These are phyloP conservation scores for Mormyrus proboscirostris DNA, from an alignment of 2,797 vertebrate species.

Conservation along the genomic window DNA sequence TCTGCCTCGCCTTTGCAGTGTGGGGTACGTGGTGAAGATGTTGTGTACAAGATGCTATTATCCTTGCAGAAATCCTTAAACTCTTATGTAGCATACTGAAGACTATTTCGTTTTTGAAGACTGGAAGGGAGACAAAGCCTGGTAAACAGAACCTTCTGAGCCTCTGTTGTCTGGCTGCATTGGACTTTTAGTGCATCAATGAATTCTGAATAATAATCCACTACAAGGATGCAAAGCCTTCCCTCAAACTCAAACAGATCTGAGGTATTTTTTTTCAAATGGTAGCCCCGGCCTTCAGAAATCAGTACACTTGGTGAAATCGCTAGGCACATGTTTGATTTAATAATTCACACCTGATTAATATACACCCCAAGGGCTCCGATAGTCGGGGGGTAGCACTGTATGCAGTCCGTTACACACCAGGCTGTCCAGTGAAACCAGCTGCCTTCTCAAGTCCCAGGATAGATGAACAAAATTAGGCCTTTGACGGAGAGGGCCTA, in stretches of 20 bases:
- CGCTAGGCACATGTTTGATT: conserved; percentile 2
- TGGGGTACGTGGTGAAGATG: neutral
- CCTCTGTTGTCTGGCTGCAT: neutral
- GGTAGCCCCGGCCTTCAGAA: conserved; percentile 13
- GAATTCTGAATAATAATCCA: conserved; percentile 16
- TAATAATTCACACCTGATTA: neutral
- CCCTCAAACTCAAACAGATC: conserved; percentile 16
- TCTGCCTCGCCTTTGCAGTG: neutral
- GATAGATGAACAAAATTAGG: neutral
- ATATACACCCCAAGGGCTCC: neutral
- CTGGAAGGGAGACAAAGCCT: conserved; percentile 5
- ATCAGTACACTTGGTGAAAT: conserved; percentile 20
- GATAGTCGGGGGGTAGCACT: conserved; percentile 15
- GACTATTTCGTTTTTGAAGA: neutral
- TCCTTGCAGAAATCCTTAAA: neutral
- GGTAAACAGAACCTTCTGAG: conserved; percentile 18
- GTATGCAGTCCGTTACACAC: conserved; percentile 26
- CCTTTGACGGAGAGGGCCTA: conserved; percentile 7
- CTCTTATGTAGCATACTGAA: neutral
- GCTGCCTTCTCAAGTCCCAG: conserved; percentile 11
- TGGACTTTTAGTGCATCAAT: conserved; percentile 9
- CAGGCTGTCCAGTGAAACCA: neutral
- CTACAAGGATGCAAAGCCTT: neutral
- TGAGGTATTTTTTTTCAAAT: conserved; percentile 19
- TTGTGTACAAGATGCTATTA: neutral